Base-by-base conservation (phyloP, 37 sponge, comb jelly and placozoan species). In the Dysidea cf. avara region DNA sequence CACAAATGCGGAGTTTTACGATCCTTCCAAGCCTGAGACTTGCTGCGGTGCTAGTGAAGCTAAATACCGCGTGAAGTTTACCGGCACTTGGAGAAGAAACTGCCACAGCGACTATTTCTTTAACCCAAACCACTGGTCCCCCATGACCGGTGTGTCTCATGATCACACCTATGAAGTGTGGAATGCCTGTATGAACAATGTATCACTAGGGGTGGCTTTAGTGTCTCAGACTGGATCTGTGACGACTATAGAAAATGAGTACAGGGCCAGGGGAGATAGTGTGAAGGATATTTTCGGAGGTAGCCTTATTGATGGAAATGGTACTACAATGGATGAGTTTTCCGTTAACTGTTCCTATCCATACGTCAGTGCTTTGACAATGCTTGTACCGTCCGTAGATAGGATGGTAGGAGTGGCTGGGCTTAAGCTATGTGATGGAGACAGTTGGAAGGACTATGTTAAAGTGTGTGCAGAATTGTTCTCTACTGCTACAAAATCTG, bases 131-230 rank as follows among this genome's bases (percentile, higher is more conserved):
- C 82, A 73, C 65, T 81, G 82, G 82, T 81, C 82, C n/a, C 82
- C 82, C 22, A 55, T 71, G 56, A 81, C 82, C 22, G 82, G 82
- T 0, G 68, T 53, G 21, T 81, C 82, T 7, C 82, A 81, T 39
- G 62, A 72, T 21, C 72, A 73, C 43, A 39, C 59, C 31, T 81
- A 81, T 35, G 72, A 81, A 40, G 62, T 81, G 39, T 81, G 74
- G 74, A 62, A 81, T 28, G 64, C 64, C 7, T 81, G 82, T 53
- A 72, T 81, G 74, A 37, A 30, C 56, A 64, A 72, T 47, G 82
- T 72, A 2, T 56, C 66, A 21, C 39, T 0, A 13, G 82, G 82
- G 25, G 82, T 81, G 18, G 73, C 55, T 11, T 64, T 28, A 18
- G 82, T 81, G 67, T 72, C 82, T 16, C 66, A 64, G 50, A 37